phyloP scores from a whole-genome alignment of 2,888 invertebrate genomes.

The Hipparchia sbordonii region DNA sequence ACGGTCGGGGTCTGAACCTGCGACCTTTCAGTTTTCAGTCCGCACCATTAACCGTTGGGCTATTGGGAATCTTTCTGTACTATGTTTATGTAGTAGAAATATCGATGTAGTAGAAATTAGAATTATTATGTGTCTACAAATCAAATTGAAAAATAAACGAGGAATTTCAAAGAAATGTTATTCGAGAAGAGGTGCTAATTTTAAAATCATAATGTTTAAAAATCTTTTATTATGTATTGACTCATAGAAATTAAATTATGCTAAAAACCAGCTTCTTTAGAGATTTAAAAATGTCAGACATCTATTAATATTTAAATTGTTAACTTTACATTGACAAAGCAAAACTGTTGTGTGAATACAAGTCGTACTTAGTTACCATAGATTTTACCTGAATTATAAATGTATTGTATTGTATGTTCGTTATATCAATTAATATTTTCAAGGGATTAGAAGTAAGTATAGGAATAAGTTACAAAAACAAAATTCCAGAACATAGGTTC shows the following conservation, averaged over 20 bases:
- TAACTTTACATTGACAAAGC: not conserved
- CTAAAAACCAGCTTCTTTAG: not conserved
- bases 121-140: too few relatives aligned
- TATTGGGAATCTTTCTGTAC: too few relatives aligned
- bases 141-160: not conserved
- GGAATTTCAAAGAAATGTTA: not conserved
- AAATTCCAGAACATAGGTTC: too few relatives aligned
- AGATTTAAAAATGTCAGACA: not conserved
- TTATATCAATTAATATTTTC: constrained; percentile 5
- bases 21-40: too few relatives aligned
- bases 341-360: too few relatives aligned
- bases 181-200: not conserved
- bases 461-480: not conserved
- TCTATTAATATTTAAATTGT: not conserved
- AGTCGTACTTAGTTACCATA: constrained; percentile 28
- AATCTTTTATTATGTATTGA: not conserved
- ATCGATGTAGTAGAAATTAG: too few relatives aligned
- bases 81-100: too few relatives aligned
- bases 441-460: constrained; percentile 9
- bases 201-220: not conserved
- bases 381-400: not conserved
- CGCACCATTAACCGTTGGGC: too few relatives aligned
- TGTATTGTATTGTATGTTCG: not conserved
- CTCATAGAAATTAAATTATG: not conserved
- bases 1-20: too few relatives aligned